phyloP scores from a whole-genome alignment of 2,797 vertebrate genomes.

The Knipowitschia caucasica region DNA sequence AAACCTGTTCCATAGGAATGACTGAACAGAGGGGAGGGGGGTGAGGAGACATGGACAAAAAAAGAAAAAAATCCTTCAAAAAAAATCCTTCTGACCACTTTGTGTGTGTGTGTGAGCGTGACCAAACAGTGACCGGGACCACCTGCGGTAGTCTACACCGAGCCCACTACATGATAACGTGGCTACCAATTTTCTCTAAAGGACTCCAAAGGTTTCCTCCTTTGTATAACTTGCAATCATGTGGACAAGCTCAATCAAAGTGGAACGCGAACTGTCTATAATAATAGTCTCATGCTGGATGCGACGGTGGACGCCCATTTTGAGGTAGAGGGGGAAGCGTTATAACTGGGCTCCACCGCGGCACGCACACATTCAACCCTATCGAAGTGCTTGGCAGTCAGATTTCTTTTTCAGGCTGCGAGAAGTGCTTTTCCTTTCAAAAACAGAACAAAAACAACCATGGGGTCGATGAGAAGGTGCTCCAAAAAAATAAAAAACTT shows the following conservation, averaged over 20 bases:
- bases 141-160: not conserved
- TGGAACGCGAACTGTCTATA: slow-evolving; percentile 9
- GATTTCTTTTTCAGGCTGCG: slow-evolving; percentile 1
- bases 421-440: slow-evolving; percentile 10
- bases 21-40: slow-evolving; percentile 41
- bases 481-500: slow-evolving; percentile 16
- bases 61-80: slow-evolving; percentile 15
- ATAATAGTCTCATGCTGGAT: not conserved
- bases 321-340: slow-evolving; percentile 15
- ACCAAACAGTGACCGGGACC: slow-evolving; percentile 51
- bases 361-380: not conserved
- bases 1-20: slow-evolving; percentile 59
- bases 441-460: slow-evolving; percentile 4
- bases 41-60: slow-evolving; percentile 21
- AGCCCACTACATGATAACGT: slow-evolving; percentile 7
- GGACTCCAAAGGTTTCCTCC: slow-evolving; percentile 4
- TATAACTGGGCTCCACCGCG: not conserved
- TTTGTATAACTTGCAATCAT: slow-evolving; percentile 4
- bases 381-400: slow-evolving; percentile 10
- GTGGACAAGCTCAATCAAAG: slow-evolving; percentile 2
- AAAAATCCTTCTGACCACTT: slow-evolving; percentile 32
- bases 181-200: slow-evolving; percentile 1
- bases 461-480: slow-evolving; percentile 40
- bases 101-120: slow-evolving; percentile 44
- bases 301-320: not conserved